Conservation (phyloP, 2,113 vertebrate species). For the Sturnira hondurensis region DNA sequence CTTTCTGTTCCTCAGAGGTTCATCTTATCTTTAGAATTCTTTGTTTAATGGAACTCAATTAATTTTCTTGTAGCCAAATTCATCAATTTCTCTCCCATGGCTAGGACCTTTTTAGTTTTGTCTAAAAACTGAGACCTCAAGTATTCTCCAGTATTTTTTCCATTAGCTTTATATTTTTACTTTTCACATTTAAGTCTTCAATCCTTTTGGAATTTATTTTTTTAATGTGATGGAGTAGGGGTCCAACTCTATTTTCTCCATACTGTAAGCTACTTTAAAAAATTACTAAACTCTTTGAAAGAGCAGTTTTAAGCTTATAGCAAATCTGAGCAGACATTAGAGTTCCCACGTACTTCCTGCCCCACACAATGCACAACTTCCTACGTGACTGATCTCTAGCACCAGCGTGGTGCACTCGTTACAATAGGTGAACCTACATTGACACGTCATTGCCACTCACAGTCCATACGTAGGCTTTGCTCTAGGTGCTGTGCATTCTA, state of each 20-base stretch:
- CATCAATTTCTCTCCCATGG: neutral
- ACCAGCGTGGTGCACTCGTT: neutral
- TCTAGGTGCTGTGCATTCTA: neutral
- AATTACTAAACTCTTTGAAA: neutral
- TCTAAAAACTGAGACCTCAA: neutral
- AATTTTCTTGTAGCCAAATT: neutral
- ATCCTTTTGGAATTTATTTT: neutral
- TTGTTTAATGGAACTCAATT: neutral
- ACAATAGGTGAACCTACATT: neutral
- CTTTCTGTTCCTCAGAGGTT: neutral
- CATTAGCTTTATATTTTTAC: constrained; percentile 1
- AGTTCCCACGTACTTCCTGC: neutral
- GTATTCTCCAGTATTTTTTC: neutral
- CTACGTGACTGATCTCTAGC: neutral
- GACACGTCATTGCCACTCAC: neutral
- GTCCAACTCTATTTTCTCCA: neutral
- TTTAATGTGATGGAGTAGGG: neutral
- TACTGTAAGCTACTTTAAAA: neutral
- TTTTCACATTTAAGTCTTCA: neutral
- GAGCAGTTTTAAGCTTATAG: neutral
- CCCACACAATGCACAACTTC: neutral
- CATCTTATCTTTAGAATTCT: neutral
- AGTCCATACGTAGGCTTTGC: neutral
- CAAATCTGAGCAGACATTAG: neutral
- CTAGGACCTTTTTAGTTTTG: neutral